Conservation (phyloP, 2,888 invertebrate genomes). For the Acleris holmiana region DNA sequence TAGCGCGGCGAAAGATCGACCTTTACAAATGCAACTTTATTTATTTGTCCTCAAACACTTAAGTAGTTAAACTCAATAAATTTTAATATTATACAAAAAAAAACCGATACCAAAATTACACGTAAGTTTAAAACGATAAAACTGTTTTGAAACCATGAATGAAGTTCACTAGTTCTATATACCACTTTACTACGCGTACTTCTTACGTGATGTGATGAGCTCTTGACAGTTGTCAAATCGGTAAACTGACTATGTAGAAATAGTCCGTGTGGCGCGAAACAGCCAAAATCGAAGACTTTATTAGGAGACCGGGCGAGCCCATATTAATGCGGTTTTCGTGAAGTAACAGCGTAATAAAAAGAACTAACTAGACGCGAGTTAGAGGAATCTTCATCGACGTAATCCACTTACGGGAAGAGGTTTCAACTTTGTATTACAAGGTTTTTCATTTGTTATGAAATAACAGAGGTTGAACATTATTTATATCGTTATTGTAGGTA, state of each 20-base stretch:
- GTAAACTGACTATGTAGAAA: background rate
- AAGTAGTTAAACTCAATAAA: too few species aligned
- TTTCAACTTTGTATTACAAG: constrained; percentile 11
- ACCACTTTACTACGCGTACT: too few species aligned
- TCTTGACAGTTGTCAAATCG: background rate
- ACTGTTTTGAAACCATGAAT: too few species aligned
- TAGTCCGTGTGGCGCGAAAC: background rate
- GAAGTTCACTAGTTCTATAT: too few species aligned
- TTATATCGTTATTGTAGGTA: too few species aligned
- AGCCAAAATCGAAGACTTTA: constrained; percentile 30
- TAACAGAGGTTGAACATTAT: background rate
- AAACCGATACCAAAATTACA: too few species aligned
- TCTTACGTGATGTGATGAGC: too few species aligned
- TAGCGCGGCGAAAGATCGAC: too few species aligned
- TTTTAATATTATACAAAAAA: too few species aligned
- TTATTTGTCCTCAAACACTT: too few species aligned
- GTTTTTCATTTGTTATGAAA: constrained; percentile 4
- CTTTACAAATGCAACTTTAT: too few species aligned
- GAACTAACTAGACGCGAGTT: constrained; percentile 27
- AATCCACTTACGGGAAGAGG: constrained; percentile 11
- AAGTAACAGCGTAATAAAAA: constrained; percentile 35
- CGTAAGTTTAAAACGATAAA: too few species aligned
- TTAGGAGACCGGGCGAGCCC: constrained; percentile 17
- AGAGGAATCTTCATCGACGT: constrained; percentile 21
- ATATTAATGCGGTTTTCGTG: constrained; percentile 30